A percentile compares a stretch with the other conserved stretches of the same genome.
phyloP scores from a whole-genome alignment of 2,888 invertebrate species.

The Dryococelus australis region DNA sequence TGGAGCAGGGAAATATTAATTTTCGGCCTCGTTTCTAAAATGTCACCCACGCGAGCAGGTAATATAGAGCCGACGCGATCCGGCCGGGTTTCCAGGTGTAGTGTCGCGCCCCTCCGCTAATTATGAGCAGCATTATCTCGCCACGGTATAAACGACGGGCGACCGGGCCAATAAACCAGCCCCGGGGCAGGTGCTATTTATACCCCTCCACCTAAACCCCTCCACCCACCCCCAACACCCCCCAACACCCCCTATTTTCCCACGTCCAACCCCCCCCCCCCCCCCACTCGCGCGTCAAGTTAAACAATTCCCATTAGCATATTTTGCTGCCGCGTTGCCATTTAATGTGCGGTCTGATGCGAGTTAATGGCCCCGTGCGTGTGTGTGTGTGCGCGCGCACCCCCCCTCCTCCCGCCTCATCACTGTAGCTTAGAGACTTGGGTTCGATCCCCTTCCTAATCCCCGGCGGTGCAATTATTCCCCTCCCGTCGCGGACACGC shows the following conservation, averaged over 20 bases:
- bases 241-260: no score
- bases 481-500: not conserved
- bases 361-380: slow-evolving; percentile 18
- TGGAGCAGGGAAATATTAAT: no score
- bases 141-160: not conserved
- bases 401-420: not conserved
- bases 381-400: no score
- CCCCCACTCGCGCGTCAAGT: not conserved
- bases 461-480: not conserved
- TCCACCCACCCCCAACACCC: not conserved
- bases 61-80: no score
- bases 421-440: not conserved
- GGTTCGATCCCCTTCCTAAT: not conserved
- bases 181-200: slow-evolving; percentile 16
- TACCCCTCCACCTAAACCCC: not conserved
- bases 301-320: slow-evolving; percentile 28
- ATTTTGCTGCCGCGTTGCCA: slow-evolving; percentile 22
- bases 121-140: slow-evolving; percentile 10
- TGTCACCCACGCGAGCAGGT: no score
- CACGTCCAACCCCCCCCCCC: not conserved
- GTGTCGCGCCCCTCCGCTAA: not conserved
- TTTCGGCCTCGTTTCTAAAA: no score
- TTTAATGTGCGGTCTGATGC: slow-evolving; percentile 27
- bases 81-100: no score
- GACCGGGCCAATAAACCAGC: not conserved